Percentiles rank a stretch among this genome's conserved stretches.
These are phyloP conservation scores for Leistus spinibarbis DNA, from an alignment of 2,888 invertebrate genomes.

Conservation along the genomic window DNA sequence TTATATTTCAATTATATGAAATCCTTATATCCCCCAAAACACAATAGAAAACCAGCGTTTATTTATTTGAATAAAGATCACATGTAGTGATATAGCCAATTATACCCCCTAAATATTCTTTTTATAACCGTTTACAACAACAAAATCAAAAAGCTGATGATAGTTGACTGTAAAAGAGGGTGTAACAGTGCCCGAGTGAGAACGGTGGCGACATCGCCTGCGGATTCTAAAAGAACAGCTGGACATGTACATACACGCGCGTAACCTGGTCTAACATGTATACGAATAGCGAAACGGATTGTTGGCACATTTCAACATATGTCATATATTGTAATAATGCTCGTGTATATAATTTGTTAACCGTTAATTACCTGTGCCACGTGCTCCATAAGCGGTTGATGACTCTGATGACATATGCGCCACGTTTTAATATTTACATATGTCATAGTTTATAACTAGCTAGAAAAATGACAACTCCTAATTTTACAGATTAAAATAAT, in stretches of 20 bases:
- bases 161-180: neutral
- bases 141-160: neutral
- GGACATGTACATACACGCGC: neutral
- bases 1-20: too few species aligned
- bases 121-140: neutral
- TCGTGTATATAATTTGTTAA: conserved; percentile 35
- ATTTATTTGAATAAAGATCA: neutral
- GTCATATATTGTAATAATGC: conserved; percentile 7
- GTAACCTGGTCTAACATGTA: neutral
- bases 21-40: too few species aligned
- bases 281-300: neutral
- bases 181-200: neutral
- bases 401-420: conserved; percentile 23
- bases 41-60: neutral
- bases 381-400: conserved; percentile 20
- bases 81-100: neutral
- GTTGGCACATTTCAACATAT: conserved; percentile 27
- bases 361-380: conserved; percentile 35
- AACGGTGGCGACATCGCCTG: neutral
- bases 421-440: conserved; percentile 31
- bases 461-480: too few species aligned
- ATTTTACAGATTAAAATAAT: too few species aligned
- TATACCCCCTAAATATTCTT: neutral
- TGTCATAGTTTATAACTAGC: too few species aligned
- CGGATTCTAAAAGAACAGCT: neutral